phyloP scores from a whole-genome alignment of 1,140 invertebrate genomes.

The Parapsyche elsis region DNA sequence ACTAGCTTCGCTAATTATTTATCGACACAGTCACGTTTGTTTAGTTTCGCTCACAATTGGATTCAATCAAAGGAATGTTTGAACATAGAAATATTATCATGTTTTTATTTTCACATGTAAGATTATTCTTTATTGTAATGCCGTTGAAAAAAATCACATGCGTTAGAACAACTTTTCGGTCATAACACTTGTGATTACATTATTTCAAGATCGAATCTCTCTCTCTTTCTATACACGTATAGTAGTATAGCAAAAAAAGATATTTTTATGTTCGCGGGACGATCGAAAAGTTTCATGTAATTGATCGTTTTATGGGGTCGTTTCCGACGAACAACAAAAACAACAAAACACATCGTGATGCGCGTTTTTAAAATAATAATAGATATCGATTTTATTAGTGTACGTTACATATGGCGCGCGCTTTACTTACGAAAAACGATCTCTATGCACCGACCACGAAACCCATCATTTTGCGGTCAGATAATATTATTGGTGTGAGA shows the following conservation, averaged over 20 bases:
- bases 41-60: too few relatives aligned
- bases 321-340: constrained; percentile 26
- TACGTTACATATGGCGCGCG: constrained; percentile 13
- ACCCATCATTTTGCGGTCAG: constrained; percentile 29
- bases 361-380: constrained; percentile 45
- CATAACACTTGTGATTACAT: constrained; percentile 34
- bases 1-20: background rate
- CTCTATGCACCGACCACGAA: background rate
- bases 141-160: background rate
- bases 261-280: constrained; percentile 43
- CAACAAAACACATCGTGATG: constrained; percentile 45
- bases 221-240: background rate
- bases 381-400: constrained; percentile 37
- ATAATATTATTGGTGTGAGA: constrained; percentile 32
- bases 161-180: constrained; percentile 20
- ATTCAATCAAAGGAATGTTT: too few relatives aligned
- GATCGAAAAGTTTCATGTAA: constrained; percentile 42
- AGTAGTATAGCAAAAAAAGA: constrained; percentile 21
- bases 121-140: too few relatives aligned
- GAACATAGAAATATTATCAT: too few relatives aligned
- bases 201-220: constrained; percentile 33
- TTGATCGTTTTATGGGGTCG: constrained; percentile 45
- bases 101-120: too few relatives aligned
- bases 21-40: too few relatives aligned
- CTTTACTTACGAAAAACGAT: constrained; percentile 15